Evolutionary conservation across 2,113 vertebrate genomes (phyloP).

Genomic region (Marmota monax): DNA sequence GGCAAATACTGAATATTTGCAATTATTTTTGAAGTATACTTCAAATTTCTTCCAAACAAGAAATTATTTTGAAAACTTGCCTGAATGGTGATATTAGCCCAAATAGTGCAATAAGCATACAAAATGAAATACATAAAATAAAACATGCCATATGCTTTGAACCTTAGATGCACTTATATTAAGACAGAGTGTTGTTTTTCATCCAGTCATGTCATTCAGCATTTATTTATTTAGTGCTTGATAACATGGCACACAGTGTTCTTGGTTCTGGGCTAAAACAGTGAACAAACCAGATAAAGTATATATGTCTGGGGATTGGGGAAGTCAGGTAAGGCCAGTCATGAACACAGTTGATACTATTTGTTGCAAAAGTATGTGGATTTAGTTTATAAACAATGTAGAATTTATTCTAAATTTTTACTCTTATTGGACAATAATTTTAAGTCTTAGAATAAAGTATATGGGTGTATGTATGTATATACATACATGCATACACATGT

Average conservation of each 20-base stretch:
- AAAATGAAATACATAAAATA: conserved; percentile 21
- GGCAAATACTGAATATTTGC: not conserved
- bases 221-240: conserved; percentile 26
- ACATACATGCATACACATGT: not conserved
- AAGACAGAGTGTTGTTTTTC: not conserved
- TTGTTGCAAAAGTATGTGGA: not conserved
- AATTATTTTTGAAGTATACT: not conserved
- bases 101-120: not conserved
- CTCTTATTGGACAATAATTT: not conserved
- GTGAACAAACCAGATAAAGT: not conserved
- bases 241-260: not conserved
- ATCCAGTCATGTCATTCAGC: not conserved
- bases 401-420: not conserved
- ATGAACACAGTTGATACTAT: not conserved
- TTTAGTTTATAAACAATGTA: not conserved
- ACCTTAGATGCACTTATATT: conserved; percentile 23
- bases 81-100: not conserved
- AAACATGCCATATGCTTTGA: not conserved
- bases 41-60: too few species aligned
- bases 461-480: not conserved
- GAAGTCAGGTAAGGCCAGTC: not conserved
- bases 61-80: not conserved
- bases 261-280: not conserved
- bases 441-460: not conserved
- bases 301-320: not conserved